Percentiles rank a stretch among this genome's conserved stretches.
phyloP scores from a whole-genome alignment of 2,888 invertebrate genomes.

The Calliphora vomitoria region DNA sequence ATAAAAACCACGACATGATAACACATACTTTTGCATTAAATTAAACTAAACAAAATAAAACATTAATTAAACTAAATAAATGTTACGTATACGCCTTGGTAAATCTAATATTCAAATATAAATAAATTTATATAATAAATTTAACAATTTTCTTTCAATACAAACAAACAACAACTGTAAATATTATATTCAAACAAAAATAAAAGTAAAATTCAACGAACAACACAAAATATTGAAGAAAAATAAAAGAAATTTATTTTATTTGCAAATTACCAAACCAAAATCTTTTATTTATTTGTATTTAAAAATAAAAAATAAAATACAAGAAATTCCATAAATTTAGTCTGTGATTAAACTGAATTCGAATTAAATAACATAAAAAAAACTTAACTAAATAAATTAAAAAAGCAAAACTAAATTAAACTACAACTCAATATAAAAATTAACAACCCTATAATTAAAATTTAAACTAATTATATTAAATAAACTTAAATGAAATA shows the following conservation, averaged over 20 bases:
- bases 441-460: constrained; percentile 27
- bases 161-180: constrained; percentile 26
- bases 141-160: constrained; percentile 39
- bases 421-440: constrained; percentile 64
- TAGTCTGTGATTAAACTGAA: constrained; percentile 80
- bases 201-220: constrained; percentile 47
- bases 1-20: constrained; percentile 23
- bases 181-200: constrained; percentile 13
- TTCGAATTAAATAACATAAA: constrained; percentile 65
- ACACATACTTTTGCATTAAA: constrained; percentile 46
- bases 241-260: constrained; percentile 14
- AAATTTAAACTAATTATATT: constrained; percentile 75
- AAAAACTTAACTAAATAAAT: constrained; percentile 32
- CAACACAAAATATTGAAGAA: constrained; percentile 11
- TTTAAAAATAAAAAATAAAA: constrained; percentile 6
- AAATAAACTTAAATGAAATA: constrained; percentile 61
- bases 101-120: constrained; percentile 50
- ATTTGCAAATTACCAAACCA: constrained; percentile 1
- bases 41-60: constrained; percentile 47
- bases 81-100: constrained; percentile 62
- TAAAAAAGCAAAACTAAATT: constrained; percentile 26
- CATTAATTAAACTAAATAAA: constrained; percentile 38
- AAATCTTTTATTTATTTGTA: constrained; percentile 35
- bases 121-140: constrained; percentile 4
- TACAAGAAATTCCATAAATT: constrained; percentile 78